Base-by-base conservation (phyloP, 1,140 invertebrate genomes). In the Formica exsecta region DNA sequence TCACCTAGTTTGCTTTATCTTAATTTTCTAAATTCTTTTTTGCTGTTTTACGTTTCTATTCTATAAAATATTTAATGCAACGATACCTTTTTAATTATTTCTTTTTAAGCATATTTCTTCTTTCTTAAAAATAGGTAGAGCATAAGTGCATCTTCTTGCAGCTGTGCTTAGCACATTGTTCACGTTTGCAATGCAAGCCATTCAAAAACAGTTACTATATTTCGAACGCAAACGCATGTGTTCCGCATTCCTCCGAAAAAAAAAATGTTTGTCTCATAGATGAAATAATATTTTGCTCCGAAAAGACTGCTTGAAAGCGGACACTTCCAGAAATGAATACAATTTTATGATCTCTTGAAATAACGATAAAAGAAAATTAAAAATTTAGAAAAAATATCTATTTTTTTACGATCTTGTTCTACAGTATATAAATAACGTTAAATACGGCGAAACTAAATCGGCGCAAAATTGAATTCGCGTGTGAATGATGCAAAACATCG, bases 341-440 rank as follows among this genome's bases (percentile, higher is more conserved):
- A 77, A 75, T 54, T 77, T 61, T 32, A 25, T 9, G 6, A 13
- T n/a, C 3, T 32, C 61, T 68, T 29, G 86, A 44, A 85, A 65
- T 79, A 86, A 80, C 54, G 61, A 89, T 88, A 86, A 88, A 88
- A 75, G 59, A 85, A 85, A 88, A 89, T 89, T 85, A 61, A 75
- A 89, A 89, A 88, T 89, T 86, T 25, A 48, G 22, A 41, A 7
- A 80, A n/a, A 8, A 65, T 2, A 41, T 61, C 22, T 22, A 41
- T 59, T 9, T 9, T 74, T 87, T 85, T 86, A 88, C 29, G 22
- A 41, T 71, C 25, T n/a, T 59, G n/a, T 73, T 74, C 41, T 48
- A 38, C n/a, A 38, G 7, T 7, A 29, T 25, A 16, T 25, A 19
- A 11, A 48, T 19, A 61, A 74, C n/a, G 2, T 19, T 36, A 74